Percentiles rank a stretch among this genome's conserved stretches.
These are phyloP conservation scores for Aporophyla nigra DNA, from an alignment of 2,888 invertebrate species.

Conservation along the genomic window DNA sequence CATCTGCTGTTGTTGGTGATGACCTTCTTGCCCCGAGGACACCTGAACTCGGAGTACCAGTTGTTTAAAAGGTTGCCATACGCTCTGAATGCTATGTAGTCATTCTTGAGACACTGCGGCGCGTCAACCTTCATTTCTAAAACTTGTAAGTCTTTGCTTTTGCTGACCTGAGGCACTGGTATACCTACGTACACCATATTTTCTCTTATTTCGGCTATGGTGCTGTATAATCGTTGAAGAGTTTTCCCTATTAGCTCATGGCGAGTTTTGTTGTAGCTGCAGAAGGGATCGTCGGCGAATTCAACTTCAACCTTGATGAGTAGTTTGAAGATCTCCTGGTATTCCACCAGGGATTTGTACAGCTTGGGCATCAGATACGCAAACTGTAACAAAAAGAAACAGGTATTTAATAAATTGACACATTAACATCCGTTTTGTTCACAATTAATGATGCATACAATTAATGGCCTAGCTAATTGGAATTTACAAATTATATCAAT, in stretches of 20 bases:
- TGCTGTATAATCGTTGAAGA: conserved; percentile 89
- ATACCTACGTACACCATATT: conserved; percentile 83
- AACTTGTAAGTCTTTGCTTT: conserved; percentile 81
- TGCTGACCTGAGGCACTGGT: conserved; percentile 79
- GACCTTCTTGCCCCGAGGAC: conserved; percentile 80
- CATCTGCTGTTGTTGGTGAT: conserved; percentile 75
- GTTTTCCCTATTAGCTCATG: conserved; percentile 83
- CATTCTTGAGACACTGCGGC: conserved; percentile 90
- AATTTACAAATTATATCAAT: conserved; percentile 57
- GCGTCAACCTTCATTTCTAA: conserved; percentile 86
- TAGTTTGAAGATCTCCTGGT: conserved; percentile 82
- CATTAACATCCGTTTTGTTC: conserved; percentile 37
- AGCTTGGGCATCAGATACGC: conserved; percentile 90
- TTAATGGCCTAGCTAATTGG: conserved; percentile 47
- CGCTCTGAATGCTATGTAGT: conserved; percentile 91
- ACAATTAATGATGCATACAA: conserved; percentile 24
- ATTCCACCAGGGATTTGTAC: conserved; percentile 86
- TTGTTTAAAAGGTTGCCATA: conserved; percentile 91
- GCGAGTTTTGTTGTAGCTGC: conserved; percentile 83
- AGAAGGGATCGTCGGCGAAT: conserved; percentile 84
- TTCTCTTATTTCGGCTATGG: conserved; percentile 89
- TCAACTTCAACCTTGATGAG: conserved; percentile 81
- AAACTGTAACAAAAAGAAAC: conserved; percentile 89
- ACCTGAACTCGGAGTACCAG: conserved; percentile 90
- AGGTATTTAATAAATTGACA: conserved; percentile 39